phyloP scores from a whole-genome alignment of 2,113 vertebrate genomes.

The Lasiurus cinereus region DNA sequence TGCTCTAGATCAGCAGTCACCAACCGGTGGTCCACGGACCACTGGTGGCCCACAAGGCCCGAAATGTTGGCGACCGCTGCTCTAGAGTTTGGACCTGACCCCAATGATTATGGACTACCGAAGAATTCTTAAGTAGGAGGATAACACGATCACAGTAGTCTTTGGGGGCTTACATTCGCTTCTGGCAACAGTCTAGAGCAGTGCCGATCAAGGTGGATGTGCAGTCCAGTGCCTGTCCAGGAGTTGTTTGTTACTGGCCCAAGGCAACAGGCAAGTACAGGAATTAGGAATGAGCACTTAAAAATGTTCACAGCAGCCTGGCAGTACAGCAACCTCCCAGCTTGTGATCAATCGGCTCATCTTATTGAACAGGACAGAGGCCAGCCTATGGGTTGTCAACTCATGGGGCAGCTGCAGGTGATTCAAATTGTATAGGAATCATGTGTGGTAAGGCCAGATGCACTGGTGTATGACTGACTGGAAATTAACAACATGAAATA shows the following conservation, averaged over 20 bases:
- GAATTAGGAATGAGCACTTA: not conserved
- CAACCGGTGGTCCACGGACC: no score
- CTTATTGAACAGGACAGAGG: not conserved
- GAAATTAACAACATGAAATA: not conserved
- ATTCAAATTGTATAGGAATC: not conserved
- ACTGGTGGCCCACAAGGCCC: no score
- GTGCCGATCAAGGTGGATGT: not conserved
- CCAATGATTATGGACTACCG: not conserved
- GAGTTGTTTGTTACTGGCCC: not conserved
- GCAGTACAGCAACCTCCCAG: not conserved
- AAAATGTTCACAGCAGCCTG: not conserved
- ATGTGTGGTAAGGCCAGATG: not conserved
- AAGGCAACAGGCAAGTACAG: not conserved
- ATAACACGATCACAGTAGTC: not conserved
- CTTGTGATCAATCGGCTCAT: not conserved
- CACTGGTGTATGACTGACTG: not conserved
- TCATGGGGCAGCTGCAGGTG: not conserved
- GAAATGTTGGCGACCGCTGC: not conserved
- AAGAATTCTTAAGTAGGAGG: conserved; percentile 7
- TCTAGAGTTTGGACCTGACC: not conserved
- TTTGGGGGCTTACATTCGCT: not conserved
- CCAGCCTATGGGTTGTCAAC: no score
- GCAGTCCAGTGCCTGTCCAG: not conserved
- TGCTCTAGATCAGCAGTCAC: no score
- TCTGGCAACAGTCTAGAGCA: not conserved